Evolutionary conservation across 2,797 vertebrate genomes (phyloP), one percentile per base, ranked within the genome.

Genomic region (Alfaro cultratus): DNA sequence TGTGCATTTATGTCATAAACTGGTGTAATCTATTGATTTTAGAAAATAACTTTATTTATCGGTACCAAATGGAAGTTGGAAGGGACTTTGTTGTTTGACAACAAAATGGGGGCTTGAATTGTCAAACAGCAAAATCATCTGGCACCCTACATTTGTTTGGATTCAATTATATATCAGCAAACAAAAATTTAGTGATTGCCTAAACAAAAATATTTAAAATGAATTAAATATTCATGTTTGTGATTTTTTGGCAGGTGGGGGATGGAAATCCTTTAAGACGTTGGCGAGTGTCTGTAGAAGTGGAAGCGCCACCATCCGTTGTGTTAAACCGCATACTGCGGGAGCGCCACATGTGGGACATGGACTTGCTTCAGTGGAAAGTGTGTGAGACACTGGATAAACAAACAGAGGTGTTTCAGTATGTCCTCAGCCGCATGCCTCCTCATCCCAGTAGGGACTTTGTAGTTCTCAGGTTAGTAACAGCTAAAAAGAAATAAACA

Each of bases 331-430:
- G 98, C 0, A 96, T 99, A 87, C 94, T 99, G 80, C 95, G 98
- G 85, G 99, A 99, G 93, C 97, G 98, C 74, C 98, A 99, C 91
- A 96, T 98, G 78, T 99, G 99, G 99, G 99, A 99, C 0, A 96
- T 98, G 67, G 98, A 99, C 90, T 96, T 99, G 78, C 93, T 98
- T 89, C 98, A 99, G 87, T 99, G 98, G 97, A 99, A 99, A 94
- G 94, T 99, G 31, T 95, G 97, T 0, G 98, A 99, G 88, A 96
- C 95, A 0, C 90, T 99, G 86, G 98, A 99, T 95, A 97, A 96
- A 86, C 97, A 99, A 84, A 99, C 98, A 0, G 99, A 99, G 86
- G 92, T 99, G 91, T 99, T 97, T 84, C 98, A 99, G 89, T 99
- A 97, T 1, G 97, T 97, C 86, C 90, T 98, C 83, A 97, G 97